Evolutionary conservation across 2,113 vertebrate genomes (phyloP).

Genomic region (Hemiprocne comata): DNA sequence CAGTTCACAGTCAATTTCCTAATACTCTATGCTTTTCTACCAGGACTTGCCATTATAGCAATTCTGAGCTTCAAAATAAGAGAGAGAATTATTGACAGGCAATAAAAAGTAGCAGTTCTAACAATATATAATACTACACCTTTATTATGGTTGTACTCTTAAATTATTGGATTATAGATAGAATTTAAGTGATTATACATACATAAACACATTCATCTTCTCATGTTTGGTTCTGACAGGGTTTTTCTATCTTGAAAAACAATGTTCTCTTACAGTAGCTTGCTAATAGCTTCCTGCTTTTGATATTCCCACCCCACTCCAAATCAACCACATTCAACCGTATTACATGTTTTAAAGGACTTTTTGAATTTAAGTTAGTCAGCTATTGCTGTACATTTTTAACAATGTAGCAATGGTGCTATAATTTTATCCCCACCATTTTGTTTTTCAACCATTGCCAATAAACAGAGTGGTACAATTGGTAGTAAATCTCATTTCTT

Average conservation of each 20-base stretch:
- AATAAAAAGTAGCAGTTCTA: constrained; percentile 10
- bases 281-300: background rate
- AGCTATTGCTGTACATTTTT: background rate
- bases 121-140: background rate
- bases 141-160: background rate
- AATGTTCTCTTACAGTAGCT: background rate
- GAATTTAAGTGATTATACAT: background rate
- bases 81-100: constrained; percentile 80
- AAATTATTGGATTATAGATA: background rate
- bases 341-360: background rate
- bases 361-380: background rate
- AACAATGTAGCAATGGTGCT: background rate
- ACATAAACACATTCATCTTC: background rate
- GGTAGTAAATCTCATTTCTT: background rate
- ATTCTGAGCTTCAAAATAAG: constrained; percentile 88
- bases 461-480: background rate
- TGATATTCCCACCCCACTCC: background rate
- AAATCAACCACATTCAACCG: background rate
- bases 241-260: background rate
- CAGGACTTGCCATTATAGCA: constrained; percentile 82
- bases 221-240: background rate
- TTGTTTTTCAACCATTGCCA: background rate
- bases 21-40: constrained; percentile 89
- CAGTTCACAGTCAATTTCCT: constrained; percentile 85
- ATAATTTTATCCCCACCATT: background rate